Percentiles rank a stretch among this genome's conserved stretches.
phyloP scores from a whole-genome alignment of 2,797 vertebrate species.

The Anguilla pacifica region DNA sequence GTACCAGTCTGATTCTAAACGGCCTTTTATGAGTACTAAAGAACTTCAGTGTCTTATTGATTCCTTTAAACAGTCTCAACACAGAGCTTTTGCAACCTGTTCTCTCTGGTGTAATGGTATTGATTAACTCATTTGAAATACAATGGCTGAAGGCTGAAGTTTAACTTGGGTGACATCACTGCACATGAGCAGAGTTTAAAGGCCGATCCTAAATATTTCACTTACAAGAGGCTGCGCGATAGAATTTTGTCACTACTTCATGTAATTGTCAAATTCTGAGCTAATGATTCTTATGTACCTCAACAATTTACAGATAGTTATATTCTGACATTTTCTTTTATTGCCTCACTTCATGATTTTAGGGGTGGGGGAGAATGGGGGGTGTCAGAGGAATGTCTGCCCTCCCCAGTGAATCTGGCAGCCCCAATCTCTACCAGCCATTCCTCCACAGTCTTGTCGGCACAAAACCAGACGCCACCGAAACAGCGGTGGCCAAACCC shows the following conservation, averaged over 20 bases:
- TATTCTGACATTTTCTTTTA: neutral
- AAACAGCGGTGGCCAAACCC: neutral
- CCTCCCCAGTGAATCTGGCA: neutral
- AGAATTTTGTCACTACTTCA: neutral
- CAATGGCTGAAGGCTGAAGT: neutral
- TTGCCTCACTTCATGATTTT: neutral
- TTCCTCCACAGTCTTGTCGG: neutral
- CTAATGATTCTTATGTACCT: neutral
- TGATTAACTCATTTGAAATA: constrained; percentile 8
- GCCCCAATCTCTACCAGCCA: neutral
- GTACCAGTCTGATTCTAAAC: neutral
- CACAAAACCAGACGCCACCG: neutral
- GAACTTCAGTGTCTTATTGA: neutral
- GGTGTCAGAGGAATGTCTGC: neutral
- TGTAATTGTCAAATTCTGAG: neutral
- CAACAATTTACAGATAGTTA: neutral
- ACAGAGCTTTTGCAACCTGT: constrained; percentile 11
- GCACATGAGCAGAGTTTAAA: neutral
- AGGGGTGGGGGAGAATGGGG: neutral
- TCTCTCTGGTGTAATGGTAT: neutral
- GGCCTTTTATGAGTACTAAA: neutral
- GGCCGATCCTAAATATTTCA: neutral
- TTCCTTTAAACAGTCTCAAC: neutral
- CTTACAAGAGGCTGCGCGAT: neutral
- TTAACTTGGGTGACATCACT: neutral